These are phyloP conservation scores for Protonibea diacanthus DNA, from an alignment of 2,797 vertebrate species.

Conservation along the genomic window DNA sequence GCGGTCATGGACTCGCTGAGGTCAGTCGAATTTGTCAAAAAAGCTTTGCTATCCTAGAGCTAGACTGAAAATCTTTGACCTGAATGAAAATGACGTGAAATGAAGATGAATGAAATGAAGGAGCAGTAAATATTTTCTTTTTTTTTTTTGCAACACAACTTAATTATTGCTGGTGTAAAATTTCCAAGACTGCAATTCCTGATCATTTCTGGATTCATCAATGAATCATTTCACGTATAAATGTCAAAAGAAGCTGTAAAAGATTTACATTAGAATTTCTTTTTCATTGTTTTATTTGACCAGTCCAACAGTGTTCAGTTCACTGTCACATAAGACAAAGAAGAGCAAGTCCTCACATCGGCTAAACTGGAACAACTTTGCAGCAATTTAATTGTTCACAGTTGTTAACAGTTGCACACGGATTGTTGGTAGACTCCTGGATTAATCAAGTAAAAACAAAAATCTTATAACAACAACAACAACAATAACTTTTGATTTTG, in stretches of 20 bases:
- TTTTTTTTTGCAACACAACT: neutral
- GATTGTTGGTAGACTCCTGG: neutral
- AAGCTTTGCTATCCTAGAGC: constrained; percentile 5
- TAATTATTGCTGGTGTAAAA: neutral
- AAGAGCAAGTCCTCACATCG: neutral
- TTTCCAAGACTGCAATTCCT: neutral
- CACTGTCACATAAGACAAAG: neutral
- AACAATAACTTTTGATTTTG: neutral
- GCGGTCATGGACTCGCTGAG: constrained; percentile 23
- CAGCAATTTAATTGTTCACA: neutral
- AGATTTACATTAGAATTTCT: neutral
- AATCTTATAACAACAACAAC: too few relatives aligned
- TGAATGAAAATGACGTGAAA: neutral
- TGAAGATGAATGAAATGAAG: too few relatives aligned
- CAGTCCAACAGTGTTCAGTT: neutral
- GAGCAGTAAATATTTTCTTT: neutral
- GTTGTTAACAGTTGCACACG: neutral
- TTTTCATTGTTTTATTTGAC: neutral
- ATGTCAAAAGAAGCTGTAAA: neutral
- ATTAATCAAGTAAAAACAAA: neutral
- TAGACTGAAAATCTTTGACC: neutral
- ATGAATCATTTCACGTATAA: neutral
- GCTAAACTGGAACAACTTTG: too few relatives aligned
- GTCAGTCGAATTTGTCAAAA: constrained; percentile 17
- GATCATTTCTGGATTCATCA: neutral